A percentile compares a stretch with the other conserved stretches of the same genome.
phyloP scores from a whole-genome alignment of 2,797 vertebrate species.

The Lerista edwardsae region DNA sequence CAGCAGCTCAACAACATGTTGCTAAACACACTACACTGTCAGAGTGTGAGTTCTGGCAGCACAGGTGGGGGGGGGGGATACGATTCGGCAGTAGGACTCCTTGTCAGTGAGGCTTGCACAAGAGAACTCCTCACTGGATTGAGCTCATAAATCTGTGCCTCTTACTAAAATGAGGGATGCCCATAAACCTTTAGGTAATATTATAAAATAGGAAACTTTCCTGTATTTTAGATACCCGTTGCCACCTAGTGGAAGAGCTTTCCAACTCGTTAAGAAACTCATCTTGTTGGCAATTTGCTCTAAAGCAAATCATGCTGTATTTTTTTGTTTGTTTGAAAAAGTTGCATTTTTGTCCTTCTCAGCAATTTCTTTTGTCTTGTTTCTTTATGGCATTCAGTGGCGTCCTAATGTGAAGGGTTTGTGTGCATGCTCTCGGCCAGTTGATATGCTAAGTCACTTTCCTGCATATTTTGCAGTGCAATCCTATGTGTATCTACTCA shows the following conservation, averaged over 20 bases:
- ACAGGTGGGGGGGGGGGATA: too few species aligned
- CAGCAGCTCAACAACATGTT: too few species aligned
- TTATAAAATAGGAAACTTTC: constrained; percentile 28
- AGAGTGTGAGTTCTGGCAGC: too few species aligned
- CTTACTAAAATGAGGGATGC: neutral
- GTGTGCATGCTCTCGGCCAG: neutral
- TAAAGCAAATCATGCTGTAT: neutral
- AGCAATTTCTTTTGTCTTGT: neutral
- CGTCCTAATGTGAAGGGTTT: neutral
- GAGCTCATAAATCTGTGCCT: neutral
- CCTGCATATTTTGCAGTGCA: neutral
- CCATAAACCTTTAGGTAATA: neutral
- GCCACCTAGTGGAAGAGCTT: constrained; percentile 63
- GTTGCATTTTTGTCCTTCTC: neutral
- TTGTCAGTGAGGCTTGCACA: neutral
- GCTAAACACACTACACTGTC: too few species aligned
- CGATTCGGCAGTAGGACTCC: too few species aligned
- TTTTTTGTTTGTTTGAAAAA: neutral
- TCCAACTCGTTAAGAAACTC: neutral
- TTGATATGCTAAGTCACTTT: neutral
- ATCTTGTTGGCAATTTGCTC: constrained; percentile 10
- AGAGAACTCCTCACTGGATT: neutral
- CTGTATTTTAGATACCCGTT: constrained; percentile 57
- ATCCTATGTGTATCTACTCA: too few species aligned
- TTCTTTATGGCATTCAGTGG: neutral